Evolutionary conservation across 2,113 vertebrate species (phyloP).

Genomic region (Castor canadensis): DNA sequence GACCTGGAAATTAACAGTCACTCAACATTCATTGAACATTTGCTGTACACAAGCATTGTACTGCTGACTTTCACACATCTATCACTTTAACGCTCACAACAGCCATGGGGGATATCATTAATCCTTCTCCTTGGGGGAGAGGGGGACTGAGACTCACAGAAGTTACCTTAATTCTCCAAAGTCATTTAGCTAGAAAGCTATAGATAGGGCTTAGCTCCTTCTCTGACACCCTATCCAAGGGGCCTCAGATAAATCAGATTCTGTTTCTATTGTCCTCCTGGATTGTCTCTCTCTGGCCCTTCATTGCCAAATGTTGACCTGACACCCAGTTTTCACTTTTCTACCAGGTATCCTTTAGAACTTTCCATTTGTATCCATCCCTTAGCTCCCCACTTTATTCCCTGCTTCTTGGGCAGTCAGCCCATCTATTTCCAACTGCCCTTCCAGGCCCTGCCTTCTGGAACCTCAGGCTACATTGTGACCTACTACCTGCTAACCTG

Average conservation of each 20-base stretch:
- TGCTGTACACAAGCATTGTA: neutral
- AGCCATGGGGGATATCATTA: neutral
- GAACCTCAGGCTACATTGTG: neutral
- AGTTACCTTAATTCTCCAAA: neutral
- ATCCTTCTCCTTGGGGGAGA: neutral
- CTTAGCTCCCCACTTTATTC: neutral
- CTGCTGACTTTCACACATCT: neutral
- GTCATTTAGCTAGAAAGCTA: neutral
- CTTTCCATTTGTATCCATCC: neutral
- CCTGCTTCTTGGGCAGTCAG: neutral
- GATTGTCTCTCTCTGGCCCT: neutral
- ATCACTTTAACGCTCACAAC: neutral
- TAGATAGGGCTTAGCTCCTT: neutral
- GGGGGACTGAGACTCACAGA: neutral
- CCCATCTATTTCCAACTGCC: neutral
- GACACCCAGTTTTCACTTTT: neutral
- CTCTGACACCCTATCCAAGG: neutral
- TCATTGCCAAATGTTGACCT: neutral
- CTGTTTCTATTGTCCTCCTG: neutral
- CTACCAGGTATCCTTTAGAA: neutral
- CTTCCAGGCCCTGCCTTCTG: neutral
- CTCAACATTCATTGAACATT: neutral
- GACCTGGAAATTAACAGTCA: neutral
- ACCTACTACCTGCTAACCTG: neutral
- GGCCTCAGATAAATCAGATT: neutral